Conservation (phyloP, 1,140 invertebrate genomes). For the Drosophila neocordata region DNA sequence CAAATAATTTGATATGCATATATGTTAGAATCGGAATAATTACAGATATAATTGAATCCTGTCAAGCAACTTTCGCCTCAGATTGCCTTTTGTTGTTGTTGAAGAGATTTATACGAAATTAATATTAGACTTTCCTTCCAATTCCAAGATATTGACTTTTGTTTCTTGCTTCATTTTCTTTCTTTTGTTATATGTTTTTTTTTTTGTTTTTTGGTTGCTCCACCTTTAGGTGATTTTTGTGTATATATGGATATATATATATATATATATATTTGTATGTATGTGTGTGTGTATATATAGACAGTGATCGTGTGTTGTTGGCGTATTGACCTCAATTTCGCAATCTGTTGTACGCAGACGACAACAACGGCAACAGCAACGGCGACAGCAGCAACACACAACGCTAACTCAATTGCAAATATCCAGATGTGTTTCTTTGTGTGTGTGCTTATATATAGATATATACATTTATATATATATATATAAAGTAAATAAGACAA, state of each 20-base stretch:
- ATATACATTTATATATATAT: slow-evolving; percentile 4
- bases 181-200: not conserved
- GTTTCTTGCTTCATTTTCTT: not conserved
- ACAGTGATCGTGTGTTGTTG: slow-evolving; percentile 3
- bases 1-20: too few species aligned
- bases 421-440: slow-evolving; percentile 30
- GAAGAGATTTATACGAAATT: too few species aligned
- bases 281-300: not conserved
- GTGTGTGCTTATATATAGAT: not conserved
- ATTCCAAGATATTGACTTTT: not conserved
- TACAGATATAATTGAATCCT: too few species aligned
- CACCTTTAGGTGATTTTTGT: slow-evolving; percentile 1
- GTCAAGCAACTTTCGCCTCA: too few species aligned
- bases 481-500: slow-evolving; percentile 57
- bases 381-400: not conserved
- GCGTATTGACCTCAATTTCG: slow-evolving; percentile 70
- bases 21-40: too few species aligned
- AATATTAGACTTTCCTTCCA: too few species aligned
- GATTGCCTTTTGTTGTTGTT: too few species aligned
- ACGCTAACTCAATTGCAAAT: slow-evolving; percentile 56
- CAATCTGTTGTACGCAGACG: slow-evolving; percentile 40
- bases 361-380: not conserved
- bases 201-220: not conserved
- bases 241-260: not conserved
- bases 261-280: not conserved